A percentile compares a stretch with the other conserved stretches of the same genome.
These are phyloP conservation scores for Drosophila imparisetae DNA, from an alignment of 2,888 invertebrate genomes.

Conservation along the genomic window DNA sequence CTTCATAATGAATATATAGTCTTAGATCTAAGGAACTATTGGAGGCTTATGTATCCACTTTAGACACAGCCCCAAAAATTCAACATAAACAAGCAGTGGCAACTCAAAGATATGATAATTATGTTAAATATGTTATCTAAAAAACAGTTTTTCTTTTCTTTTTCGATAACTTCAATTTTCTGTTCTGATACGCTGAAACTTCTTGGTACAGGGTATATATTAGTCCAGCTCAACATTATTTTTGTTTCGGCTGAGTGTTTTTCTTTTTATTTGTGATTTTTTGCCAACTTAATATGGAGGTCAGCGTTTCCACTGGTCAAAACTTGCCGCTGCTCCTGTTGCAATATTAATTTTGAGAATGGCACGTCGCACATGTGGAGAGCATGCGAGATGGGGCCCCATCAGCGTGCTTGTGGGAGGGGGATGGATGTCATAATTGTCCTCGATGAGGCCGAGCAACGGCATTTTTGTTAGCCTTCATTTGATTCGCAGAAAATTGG, in stretches of 20 bases:
- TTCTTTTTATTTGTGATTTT: slow-evolving; percentile 11
- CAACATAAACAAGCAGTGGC: neutral
- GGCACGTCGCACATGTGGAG: slow-evolving; percentile 55
- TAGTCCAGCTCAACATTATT: neutral
- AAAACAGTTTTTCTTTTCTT: neutral
- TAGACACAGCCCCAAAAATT: neutral
- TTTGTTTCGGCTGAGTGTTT: neutral
- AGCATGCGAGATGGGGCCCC: slow-evolving; percentile 15
- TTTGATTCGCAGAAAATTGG: slow-evolving; percentile 77
- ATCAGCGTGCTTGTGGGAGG: neutral
- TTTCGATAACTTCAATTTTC: neutral
- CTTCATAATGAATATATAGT: neutral
- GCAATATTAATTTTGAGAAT: slow-evolving; percentile 70
- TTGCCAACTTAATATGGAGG: slow-evolving; percentile 60
- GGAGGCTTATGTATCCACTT: neutral
- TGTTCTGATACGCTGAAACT: neutral
- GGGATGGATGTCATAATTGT: slow-evolving; percentile 32
- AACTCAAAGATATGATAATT: neutral
- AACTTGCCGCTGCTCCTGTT: slow-evolving; percentile 41
- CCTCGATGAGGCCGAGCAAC: slow-evolving; percentile 1
- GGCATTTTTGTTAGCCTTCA: slow-evolving; percentile 39
- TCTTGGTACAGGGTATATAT: slow-evolving; percentile 26
- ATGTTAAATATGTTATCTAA: neutral
- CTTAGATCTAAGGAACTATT: neutral
- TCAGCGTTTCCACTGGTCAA: slow-evolving; percentile 47